Evolutionary conservation across 1,140 invertebrate species (phyloP), one percentile per base, ranked within the genome.

Genomic region (Aphis gossypii): DNA sequence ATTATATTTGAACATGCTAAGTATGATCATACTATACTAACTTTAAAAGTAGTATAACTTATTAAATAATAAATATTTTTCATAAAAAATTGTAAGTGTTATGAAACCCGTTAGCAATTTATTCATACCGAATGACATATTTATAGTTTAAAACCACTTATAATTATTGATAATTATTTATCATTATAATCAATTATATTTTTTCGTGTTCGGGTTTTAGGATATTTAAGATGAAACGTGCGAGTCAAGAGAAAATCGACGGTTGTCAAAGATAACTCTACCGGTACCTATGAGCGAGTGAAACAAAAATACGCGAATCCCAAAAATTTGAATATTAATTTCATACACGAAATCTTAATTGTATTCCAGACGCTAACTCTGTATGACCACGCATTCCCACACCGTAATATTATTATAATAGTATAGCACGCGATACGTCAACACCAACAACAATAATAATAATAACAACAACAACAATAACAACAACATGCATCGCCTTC

Each of bases 281-380:
- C n/a, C 14, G 0, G 30, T 76, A n/a, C 4, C n/a, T 14, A 1
- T n/a, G 0, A n/a, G 30, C 4, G 0, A n/a, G 30, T n/a, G 0
- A 18, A n/a, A 30, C 18, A n/a, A n/a, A 76, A 76, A 76, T 6
- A n/a, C 6, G 6, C 11, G 30, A 76, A n/a, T n/a, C 0, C 30
- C 11, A n/a, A 76, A 20, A 18, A 68, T 76, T 54, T 23, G 9
- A 11, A 14, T 4, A 30, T 14, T 30, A 0, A n/a, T 30, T 68
- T 5, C 11, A 11, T 68, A n/a, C 4, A 68, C 56, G 11, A n/a
- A 68, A n/a, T 68, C 60, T 0, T 68, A n/a, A n/a, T 68, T 11
- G 60, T 18, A 18, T n/a, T 76, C n/a, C 0, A 14, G 14, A 76
- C 3, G 25, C 4, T 76, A 60, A 25, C 18, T 11, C 14, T 18